A percentile compares a stretch with the other conserved stretches of the same genome.
phyloP scores from a whole-genome alignment of 2,797 vertebrate species.

The Gambusia yucatana region DNA sequence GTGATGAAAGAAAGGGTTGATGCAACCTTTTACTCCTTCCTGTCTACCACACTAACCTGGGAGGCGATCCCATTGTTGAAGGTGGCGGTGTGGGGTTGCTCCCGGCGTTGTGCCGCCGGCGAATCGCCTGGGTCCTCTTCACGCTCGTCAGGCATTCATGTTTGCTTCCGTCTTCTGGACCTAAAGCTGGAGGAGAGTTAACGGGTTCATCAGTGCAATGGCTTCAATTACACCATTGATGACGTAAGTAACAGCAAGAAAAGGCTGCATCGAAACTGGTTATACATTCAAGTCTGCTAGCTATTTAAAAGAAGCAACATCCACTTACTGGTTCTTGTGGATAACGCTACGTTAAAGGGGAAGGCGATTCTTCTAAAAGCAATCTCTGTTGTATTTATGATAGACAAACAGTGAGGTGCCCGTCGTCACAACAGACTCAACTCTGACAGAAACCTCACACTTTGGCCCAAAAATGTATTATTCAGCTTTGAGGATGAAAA shows the following conservation, averaged over 20 bases:
- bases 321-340: not conserved
- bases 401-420: not conserved
- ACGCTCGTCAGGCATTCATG: conserved; percentile 86
- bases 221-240: conserved; percentile 7
- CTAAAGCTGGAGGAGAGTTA: conserved; percentile 68
- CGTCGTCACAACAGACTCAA: not conserved
- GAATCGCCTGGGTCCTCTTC: conserved; percentile 90
- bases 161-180: conserved; percentile 82
- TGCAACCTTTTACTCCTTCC: not conserved
- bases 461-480: not conserved
- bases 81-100: conserved; percentile 92
- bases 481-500: not conserved
- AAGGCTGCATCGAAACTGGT: not conserved
- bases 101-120: conserved; percentile 90
- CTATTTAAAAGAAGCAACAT: not conserved
- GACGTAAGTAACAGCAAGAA: not conserved
- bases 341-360: not conserved
- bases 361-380: not conserved
- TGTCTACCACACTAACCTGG: conserved; percentile 76
- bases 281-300: not conserved
- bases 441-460: not conserved
- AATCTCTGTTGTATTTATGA: not conserved
- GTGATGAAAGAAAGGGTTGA: not conserved
- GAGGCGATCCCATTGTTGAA: conserved; percentile 92
- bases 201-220: conserved; percentile 37